Percentiles rank a stretch among this genome's conserved stretches.
These are phyloP conservation scores for Halictus rubicundus DNA, from an alignment of 1,140 invertebrate genomes.

Conservation along the genomic window DNA sequence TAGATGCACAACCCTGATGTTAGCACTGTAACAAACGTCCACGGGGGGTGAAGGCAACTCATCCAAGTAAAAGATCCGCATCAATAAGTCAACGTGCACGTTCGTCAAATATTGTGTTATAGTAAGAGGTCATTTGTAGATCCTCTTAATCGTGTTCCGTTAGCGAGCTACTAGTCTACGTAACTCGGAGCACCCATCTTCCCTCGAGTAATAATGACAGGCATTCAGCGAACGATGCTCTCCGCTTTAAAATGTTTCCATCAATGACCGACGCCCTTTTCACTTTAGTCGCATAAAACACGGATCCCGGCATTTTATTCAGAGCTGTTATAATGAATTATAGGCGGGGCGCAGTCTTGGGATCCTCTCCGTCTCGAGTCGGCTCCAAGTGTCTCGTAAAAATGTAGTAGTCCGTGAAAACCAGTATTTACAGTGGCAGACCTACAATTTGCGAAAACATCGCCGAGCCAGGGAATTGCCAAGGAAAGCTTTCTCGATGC, in stretches of 20 bases:
- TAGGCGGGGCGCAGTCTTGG: neutral
- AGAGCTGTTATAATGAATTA: constrained; percentile 9
- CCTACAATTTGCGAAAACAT: constrained; percentile 14
- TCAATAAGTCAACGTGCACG: too few relatives aligned
- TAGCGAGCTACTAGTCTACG: neutral
- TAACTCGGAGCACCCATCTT: neutral
- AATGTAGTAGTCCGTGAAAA: constrained; percentile 3
- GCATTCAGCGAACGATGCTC: constrained; percentile 6
- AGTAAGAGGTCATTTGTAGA: neutral
- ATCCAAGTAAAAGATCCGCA: too few relatives aligned
- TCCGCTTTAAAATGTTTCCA: constrained; percentile 7
- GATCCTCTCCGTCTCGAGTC: neutral
- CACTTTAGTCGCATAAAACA: neutral
- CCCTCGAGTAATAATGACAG: neutral
- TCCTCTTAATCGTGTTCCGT: neutral
- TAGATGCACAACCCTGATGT: too few relatives aligned
- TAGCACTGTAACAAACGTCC: too few relatives aligned
- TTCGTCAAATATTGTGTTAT: too few relatives aligned
- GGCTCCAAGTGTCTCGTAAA: neutral
- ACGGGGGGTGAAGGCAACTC: too few relatives aligned
- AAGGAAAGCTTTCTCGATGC: constrained; percentile 31
- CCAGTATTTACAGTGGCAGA: constrained; percentile 32
- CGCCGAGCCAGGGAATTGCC: constrained; percentile 29
- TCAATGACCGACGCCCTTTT: constrained; percentile 9
- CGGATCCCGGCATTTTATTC: neutral